Percentiles rank a stretch among this genome's conserved stretches.
Evolutionary conservation across 1,140 invertebrate genomes (phyloP).

Genomic region (Sinonovacula constricta): DNA sequence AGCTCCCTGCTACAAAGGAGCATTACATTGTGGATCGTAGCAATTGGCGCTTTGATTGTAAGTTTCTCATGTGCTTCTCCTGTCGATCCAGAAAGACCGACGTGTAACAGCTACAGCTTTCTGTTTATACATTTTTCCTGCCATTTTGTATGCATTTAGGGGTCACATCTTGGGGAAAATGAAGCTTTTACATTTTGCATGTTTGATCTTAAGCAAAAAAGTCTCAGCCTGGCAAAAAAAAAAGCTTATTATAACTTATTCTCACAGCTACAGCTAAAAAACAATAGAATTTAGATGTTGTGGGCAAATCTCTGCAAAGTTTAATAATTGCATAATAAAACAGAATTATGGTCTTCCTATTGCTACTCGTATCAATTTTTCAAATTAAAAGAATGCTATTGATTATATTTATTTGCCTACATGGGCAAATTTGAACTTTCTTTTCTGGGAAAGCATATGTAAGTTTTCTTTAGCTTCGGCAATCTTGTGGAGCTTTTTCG

Average conservation of each 20-base stretch:
- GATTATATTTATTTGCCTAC: no score
- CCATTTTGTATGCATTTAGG: background rate
- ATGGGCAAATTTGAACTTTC: no score
- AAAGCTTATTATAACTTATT: background rate
- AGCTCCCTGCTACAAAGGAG: conserved; percentile 79
- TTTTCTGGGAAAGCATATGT: no score
- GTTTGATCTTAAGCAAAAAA: background rate
- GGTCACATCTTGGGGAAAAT: background rate
- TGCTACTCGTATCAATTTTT: no score
- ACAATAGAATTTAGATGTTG: no score
- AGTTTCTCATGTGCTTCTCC: conserved; percentile 77
- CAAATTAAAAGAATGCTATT: no score
- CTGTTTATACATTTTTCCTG: background rate
- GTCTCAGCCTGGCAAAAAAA: background rate
- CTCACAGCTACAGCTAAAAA: no score
- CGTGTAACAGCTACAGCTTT: conserved; percentile 50
- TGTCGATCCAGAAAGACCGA: conserved; percentile 69
- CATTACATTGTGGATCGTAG: conserved; percentile 81
- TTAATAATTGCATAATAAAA: no score
- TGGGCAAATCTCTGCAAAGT: no score
- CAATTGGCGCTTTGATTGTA: conserved; percentile 83
- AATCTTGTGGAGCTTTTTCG: no score
- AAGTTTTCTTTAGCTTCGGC: no score
- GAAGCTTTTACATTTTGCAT: background rate
- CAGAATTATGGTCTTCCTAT: no score